Conservation (phyloP, 2,797 vertebrate genomes). For the Spondyliosoma cantharus region DNA sequence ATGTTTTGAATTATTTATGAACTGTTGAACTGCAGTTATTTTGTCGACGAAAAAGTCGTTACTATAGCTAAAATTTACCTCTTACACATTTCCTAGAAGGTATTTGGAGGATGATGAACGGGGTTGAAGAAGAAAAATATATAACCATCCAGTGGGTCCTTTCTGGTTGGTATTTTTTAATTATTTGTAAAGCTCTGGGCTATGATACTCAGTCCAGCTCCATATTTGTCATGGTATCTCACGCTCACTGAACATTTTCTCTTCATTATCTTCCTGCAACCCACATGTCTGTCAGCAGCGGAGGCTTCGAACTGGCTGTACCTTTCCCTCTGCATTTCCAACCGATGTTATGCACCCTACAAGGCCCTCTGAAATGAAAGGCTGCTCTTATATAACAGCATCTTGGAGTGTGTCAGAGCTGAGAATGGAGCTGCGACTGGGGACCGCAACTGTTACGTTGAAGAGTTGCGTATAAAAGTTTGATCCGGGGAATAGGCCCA, state of each 20-base stretch:
- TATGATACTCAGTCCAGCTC: constrained; percentile 4
- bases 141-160: background rate
- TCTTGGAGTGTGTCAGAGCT: constrained; percentile 66
- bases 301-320: constrained; percentile 25
- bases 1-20: constrained; percentile 13
- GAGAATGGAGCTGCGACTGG: constrained; percentile 40
- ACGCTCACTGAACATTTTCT: constrained; percentile 21
- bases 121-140: background rate
- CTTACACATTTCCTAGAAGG: constrained; percentile 1
- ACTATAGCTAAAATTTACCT: constrained; percentile 6
- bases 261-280: constrained; percentile 11
- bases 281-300: constrained; percentile 1
- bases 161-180: constrained; percentile 17
- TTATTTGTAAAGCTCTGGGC: background rate
- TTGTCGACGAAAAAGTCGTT: background rate
- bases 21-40: background rate
- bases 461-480: constrained; percentile 71
- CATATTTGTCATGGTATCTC: background rate
- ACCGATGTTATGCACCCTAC: constrained; percentile 29
- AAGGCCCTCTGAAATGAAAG: constrained; percentile 49
- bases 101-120: constrained; percentile 1
- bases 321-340: constrained; percentile 33
- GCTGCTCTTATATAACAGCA: constrained; percentile 67
- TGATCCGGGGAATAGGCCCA: constrained; percentile 51
- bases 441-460: constrained; percentile 54